Percentiles rank a stretch among this genome's conserved stretches.
phyloP scores from a whole-genome alignment of 2,888 invertebrate genomes.

The Agonum fuliginosum region DNA sequence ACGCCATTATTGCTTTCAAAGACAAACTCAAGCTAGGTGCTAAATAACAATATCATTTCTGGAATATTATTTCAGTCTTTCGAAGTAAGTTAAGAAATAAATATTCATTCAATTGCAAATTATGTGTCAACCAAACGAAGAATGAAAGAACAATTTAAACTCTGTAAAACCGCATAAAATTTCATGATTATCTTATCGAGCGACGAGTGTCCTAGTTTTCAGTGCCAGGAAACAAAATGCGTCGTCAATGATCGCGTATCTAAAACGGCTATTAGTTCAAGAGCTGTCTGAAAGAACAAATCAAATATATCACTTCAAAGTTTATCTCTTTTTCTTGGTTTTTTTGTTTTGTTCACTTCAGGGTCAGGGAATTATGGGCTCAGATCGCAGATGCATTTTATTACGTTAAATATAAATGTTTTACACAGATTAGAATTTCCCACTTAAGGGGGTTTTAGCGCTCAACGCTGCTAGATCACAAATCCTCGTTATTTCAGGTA shows the following conservation, averaged over 20 bases:
- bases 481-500: too few relatives aligned
- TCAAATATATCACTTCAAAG: background rate
- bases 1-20: too few relatives aligned
- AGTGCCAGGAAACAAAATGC: conserved; percentile 7
- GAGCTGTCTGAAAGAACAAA: conserved; percentile 14
- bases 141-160: background rate
- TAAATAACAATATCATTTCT: too few relatives aligned
- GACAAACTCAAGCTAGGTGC: too few relatives aligned
- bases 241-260: conserved; percentile 10
- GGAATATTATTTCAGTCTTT: too few relatives aligned
- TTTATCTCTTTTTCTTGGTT: background rate
- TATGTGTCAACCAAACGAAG: background rate
- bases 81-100: too few relatives aligned
- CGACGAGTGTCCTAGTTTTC: background rate
- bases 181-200: background rate
- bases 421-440: background rate
- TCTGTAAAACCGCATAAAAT: background rate
- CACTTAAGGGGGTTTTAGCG: too few relatives aligned
- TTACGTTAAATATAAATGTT: too few relatives aligned
- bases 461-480: too few relatives aligned
- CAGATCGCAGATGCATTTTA: too few relatives aligned
- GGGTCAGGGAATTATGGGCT: background rate
- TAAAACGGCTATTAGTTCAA: conserved; percentile 13
- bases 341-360: background rate
- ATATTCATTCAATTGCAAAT: too few relatives aligned